phyloP scores from a whole-genome alignment of 53 echinoderm and acorn worm genomes.

The Arbacia lixula region DNA sequence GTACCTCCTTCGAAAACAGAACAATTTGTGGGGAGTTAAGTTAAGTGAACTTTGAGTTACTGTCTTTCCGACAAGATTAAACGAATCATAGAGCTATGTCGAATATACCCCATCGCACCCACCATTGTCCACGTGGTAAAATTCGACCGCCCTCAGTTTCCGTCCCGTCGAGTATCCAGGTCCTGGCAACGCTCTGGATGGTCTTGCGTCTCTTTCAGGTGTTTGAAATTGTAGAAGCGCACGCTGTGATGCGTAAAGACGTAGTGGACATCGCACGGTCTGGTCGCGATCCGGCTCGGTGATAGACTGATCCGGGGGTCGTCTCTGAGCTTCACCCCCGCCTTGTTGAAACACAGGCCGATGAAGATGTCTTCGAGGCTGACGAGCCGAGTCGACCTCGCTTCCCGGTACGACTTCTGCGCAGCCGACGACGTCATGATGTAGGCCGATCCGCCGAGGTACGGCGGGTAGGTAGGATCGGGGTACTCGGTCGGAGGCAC shows the following conservation, averaged over 20 bases:
- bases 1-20: no score
- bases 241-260: constrained; percentile 16
- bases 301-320: constrained; percentile 6
- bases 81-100: no score
- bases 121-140: no score
- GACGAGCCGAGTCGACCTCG: not conserved
- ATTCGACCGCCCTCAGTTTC: not conserved
- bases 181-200: not conserved
- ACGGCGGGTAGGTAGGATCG: constrained; percentile 48
- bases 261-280: not conserved
- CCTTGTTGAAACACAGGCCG: constrained; percentile 49
- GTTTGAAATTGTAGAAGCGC: not conserved
- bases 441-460: constrained; percentile 55
- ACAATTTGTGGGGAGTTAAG: no score
- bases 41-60: no score
- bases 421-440: constrained; percentile 36
- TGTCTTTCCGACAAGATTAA: no score
- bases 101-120: no score
- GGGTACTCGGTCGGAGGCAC: constrained; percentile 40
- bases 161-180: not conserved
- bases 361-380: constrained; percentile 59
- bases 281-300: not conserved
- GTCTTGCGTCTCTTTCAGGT: not conserved
- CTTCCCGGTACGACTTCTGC: not conserved
- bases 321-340: not conserved